phyloP scores from a whole-genome alignment of 2,113 vertebrate genomes.

The Narcine bancroftii region DNA sequence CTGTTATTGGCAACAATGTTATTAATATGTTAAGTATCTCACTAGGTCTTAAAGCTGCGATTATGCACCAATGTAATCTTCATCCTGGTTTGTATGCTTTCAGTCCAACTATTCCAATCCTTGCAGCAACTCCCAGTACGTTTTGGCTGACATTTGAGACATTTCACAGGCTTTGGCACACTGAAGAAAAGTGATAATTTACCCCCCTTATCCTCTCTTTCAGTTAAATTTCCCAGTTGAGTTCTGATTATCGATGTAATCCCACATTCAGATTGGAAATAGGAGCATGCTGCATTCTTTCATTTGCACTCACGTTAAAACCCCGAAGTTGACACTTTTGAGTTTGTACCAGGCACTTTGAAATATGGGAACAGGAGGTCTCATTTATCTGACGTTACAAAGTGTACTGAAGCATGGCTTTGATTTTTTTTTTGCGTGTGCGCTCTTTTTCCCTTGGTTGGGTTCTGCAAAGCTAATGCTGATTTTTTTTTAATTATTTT shows the following conservation, averaged over 20 bases:
- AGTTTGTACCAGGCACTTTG: slow-evolving; percentile 49
- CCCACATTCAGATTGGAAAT: slow-evolving; percentile 20
- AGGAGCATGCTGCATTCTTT: slow-evolving; percentile 23
- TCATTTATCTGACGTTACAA: slow-evolving; percentile 47
- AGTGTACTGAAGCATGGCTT: slow-evolving; percentile 52
- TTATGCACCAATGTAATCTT: slow-evolving; percentile 1
- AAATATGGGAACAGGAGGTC: slow-evolving; percentile 48
- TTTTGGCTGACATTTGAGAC: slow-evolving; percentile 8
- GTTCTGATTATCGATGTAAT: background rate
- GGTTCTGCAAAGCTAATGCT: slow-evolving; percentile 40
- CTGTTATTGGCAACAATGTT: background rate
- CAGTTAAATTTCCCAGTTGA: background rate
- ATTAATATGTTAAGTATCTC: slow-evolving; percentile 1
- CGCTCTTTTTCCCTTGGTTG: slow-evolving; percentile 50
- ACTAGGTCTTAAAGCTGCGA: background rate
- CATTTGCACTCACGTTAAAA: slow-evolving; percentile 32
- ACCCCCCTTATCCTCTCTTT: slow-evolving; percentile 21
- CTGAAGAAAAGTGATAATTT: slow-evolving; percentile 30
- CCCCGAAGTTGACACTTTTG: slow-evolving; percentile 31
- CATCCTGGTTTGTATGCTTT: slow-evolving; percentile 4
- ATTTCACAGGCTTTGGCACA: background rate
- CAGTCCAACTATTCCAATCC: background rate
- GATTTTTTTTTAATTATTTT: slow-evolving; percentile 61
- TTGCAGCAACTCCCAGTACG: background rate
- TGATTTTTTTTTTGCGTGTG: slow-evolving; percentile 57